phyloP scores from a whole-genome alignment of 2,113 vertebrate genomes.

The Cyprinodon variegatus region DNA sequence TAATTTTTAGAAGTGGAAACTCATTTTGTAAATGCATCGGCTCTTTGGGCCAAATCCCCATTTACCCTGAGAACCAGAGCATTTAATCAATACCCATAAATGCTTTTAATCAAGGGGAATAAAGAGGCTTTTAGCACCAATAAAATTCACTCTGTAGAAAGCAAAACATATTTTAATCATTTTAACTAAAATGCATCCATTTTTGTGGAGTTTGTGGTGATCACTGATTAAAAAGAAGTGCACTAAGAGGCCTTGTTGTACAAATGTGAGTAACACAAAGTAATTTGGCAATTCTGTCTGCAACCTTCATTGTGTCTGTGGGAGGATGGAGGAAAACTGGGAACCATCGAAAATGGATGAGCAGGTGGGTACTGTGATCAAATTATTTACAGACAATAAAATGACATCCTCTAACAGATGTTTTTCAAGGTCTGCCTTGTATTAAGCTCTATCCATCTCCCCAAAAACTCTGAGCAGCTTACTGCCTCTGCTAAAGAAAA shows the following conservation, averaged over 20 bases:
- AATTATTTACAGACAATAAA: constrained; percentile 26
- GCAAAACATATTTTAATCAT: background rate
- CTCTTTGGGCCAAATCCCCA: constrained; percentile 7
- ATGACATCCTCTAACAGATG: background rate
- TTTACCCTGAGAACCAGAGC: constrained; percentile 3
- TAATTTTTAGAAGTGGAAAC: constrained; percentile 14
- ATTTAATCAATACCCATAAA: constrained; percentile 4
- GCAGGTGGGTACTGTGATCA: constrained; percentile 31
- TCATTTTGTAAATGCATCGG: constrained; percentile 26
- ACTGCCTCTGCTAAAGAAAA: background rate
- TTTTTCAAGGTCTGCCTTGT: background rate
- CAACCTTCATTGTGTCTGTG: constrained; percentile 57
- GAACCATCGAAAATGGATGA: constrained; percentile 42
- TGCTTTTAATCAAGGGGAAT: constrained; percentile 19
- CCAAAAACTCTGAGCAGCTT: background rate
- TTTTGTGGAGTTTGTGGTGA: background rate
- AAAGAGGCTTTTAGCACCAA: constrained; percentile 12
- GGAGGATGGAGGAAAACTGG: constrained; percentile 48
- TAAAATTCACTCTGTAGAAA: background rate
- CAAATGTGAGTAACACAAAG: constrained; percentile 29
- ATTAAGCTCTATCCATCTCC: background rate
- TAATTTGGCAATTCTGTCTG: constrained; percentile 37
- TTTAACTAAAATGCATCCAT: background rate
- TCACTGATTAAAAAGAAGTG: constrained; percentile 13
- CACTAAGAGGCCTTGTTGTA: background rate